A percentile compares a stretch with the other conserved stretches of the same genome.
These are phyloP conservation scores for Steinernema feltiae DNA, from an alignment of 1,140 invertebrate species.

Conservation along the genomic window DNA sequence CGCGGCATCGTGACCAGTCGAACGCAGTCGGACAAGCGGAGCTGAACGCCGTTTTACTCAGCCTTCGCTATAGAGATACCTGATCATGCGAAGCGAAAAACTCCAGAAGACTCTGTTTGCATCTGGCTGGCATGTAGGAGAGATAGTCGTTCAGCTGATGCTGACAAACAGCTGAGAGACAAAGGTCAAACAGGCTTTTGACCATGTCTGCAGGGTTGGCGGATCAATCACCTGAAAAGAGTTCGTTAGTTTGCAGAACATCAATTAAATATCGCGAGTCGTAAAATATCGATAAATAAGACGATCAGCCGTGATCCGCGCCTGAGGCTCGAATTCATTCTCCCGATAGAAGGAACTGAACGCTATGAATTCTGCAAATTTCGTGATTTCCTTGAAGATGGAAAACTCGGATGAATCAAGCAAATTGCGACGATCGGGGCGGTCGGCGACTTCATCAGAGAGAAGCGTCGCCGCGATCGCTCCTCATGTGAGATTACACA, in stretches of 20 bases:
- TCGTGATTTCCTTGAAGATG: too few relatives aligned
- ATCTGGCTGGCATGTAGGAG: slow-evolving; percentile 45
- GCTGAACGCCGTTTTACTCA: slow-evolving; percentile 28
- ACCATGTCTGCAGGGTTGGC: slow-evolving; percentile 35
- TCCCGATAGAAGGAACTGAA: too few relatives aligned
- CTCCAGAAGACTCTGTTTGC: slow-evolving; percentile 51
- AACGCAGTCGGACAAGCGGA: slow-evolving; percentile 35
- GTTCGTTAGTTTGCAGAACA: too few relatives aligned
- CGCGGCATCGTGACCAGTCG: slow-evolving; percentile 26
- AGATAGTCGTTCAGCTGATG: slow-evolving; percentile 42
- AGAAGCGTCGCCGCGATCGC: not conserved
- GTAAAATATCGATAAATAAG: too few relatives aligned
- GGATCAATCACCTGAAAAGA: not conserved
- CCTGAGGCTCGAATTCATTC: too few relatives aligned
- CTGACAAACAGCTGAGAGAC: slow-evolving; percentile 48
- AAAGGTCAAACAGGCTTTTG: slow-evolving; percentile 53
- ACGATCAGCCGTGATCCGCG: too few relatives aligned
- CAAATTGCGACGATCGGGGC: too few relatives aligned
- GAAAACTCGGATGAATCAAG: too few relatives aligned
- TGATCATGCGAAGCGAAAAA: slow-evolving; percentile 55
- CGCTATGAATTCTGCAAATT: too few relatives aligned
- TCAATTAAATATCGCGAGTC: too few relatives aligned
- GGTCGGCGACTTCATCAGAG: too few relatives aligned
- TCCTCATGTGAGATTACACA: slow-evolving; percentile 13
- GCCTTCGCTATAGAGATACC: slow-evolving; percentile 18